A percentile compares a stretch with the other conserved stretches of the same genome.
Conservation (phyloP, 2,888 invertebrate genomes). For the Ctenicera cuprea region DNA sequence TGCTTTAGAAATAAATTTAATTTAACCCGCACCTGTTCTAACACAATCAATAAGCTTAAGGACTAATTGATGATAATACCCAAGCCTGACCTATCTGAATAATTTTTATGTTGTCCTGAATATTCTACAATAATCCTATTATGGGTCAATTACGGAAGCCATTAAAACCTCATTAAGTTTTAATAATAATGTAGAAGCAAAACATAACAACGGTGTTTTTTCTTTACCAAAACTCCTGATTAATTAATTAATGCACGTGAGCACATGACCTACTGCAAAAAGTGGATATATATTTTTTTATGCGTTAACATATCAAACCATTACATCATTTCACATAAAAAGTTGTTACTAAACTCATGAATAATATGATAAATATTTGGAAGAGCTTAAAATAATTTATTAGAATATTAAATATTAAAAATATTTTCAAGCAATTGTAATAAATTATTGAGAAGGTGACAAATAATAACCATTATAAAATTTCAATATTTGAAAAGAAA, state of each 20-base stretch:
- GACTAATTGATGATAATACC: conserved; percentile 14
- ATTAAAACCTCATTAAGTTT: neutral
- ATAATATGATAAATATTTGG: neutral
- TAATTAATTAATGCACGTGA: no score
- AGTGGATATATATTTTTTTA: no score
- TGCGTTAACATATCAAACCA: no score
- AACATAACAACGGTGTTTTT: no score
- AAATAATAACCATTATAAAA: no score
- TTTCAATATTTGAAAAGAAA: no score
- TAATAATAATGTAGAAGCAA: neutral
- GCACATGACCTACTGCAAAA: no score
- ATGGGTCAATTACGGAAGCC: neutral
- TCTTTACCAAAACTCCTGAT: no score
- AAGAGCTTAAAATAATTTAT: no score
- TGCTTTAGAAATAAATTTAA: no score
- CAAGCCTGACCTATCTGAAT: conserved; percentile 13
- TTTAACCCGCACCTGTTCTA: no score
- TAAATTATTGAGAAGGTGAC: neutral
- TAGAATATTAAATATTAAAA: neutral
- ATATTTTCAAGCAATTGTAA: neutral
- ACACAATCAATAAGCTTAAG: neutral
- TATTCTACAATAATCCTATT: conserved; percentile 2
- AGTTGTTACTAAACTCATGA: conserved; percentile 1
- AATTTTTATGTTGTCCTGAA: neutral
- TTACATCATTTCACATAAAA: conserved; percentile 8